phyloP scores from a whole-genome alignment of 2,888 invertebrate species.

The Megalurothrips usitatus region DNA sequence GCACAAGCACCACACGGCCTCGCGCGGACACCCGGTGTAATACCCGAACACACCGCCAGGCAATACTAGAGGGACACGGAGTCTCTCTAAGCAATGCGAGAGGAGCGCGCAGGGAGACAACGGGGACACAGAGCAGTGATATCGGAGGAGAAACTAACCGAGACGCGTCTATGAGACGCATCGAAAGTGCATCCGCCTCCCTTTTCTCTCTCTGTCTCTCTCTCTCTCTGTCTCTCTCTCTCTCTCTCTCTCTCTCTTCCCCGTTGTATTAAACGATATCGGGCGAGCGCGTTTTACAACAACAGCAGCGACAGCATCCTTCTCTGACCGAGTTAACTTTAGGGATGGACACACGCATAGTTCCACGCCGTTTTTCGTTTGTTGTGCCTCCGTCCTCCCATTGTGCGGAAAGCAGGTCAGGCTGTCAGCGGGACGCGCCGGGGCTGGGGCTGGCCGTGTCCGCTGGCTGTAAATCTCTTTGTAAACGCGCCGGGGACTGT shows the following conservation, averaged over 20 bases:
- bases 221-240: too few relatives aligned
- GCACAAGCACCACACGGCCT: too few relatives aligned
- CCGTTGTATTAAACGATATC: not conserved
- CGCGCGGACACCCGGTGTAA: too few relatives aligned
- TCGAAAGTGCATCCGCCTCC: slow-evolving; percentile 22
- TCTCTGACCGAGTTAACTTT: not conserved
- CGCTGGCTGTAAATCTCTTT: not conserved
- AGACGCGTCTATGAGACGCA: too few relatives aligned
- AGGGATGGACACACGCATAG: slow-evolving; percentile 27
- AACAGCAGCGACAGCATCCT: not conserved
- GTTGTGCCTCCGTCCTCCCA: slow-evolving; percentile 20
- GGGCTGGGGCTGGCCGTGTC: slow-evolving; percentile 37
- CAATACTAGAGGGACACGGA: too few relatives aligned
- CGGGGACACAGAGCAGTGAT: too few relatives aligned
- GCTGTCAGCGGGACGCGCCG: slow-evolving; percentile 34
- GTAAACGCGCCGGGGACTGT: not conserved
- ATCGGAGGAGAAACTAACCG: too few relatives aligned
- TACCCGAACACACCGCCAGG: too few relatives aligned
- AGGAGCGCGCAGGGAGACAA: too few relatives aligned
- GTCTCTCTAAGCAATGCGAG: too few relatives aligned
- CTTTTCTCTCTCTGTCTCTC: too few relatives aligned
- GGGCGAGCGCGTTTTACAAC: not conserved
- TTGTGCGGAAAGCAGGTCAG: slow-evolving; percentile 27
- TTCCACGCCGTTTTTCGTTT: slow-evolving; percentile 9
- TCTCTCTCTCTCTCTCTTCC: not conserved